Percentiles rank a stretch among this genome's conserved stretches.
These are phyloP conservation scores for Channallabes apus DNA, from an alignment of 2,797 vertebrate species.

Conservation along the genomic window DNA sequence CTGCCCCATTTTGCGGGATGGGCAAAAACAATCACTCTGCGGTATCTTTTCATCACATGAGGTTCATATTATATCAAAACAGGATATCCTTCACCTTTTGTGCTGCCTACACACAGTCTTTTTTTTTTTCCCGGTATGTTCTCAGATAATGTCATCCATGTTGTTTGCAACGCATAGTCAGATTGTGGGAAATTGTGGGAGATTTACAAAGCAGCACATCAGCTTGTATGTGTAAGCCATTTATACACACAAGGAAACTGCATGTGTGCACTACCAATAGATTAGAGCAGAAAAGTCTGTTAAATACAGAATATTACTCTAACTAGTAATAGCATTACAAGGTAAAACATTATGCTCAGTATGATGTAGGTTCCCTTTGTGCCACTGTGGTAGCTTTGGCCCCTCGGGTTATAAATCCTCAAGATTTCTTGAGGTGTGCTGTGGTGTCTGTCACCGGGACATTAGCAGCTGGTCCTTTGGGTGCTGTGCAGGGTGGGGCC, in stretches of 20 bases:
- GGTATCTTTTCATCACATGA: neutral
- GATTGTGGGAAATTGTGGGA: neutral
- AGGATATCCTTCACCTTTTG: conserved; percentile 2
- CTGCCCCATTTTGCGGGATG: neutral
- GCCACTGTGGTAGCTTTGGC: too few relatives aligned
- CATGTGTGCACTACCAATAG: neutral
- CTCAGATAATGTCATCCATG: neutral
- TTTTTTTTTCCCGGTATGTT: neutral
- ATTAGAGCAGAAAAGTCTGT: neutral
- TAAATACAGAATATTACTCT: neutral
- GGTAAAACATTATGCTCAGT: too few relatives aligned
- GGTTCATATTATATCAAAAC: neutral
- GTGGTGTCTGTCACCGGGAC: too few relatives aligned
- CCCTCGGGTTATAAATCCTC: too few relatives aligned
- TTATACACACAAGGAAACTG: too few relatives aligned
- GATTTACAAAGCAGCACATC: neutral
- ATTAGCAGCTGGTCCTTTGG: too few relatives aligned
- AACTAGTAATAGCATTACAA: too few relatives aligned
- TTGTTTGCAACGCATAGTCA: neutral
- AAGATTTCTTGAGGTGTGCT: too few relatives aligned
- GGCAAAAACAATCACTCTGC: neutral
- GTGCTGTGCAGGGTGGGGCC: too few relatives aligned
- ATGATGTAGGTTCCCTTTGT: too few relatives aligned
- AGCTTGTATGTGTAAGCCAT: neutral
- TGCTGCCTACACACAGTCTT: neutral